phyloP scores from a whole-genome alignment of 2,113 vertebrate genomes.

The Petrocephalus microphthalmus region DNA sequence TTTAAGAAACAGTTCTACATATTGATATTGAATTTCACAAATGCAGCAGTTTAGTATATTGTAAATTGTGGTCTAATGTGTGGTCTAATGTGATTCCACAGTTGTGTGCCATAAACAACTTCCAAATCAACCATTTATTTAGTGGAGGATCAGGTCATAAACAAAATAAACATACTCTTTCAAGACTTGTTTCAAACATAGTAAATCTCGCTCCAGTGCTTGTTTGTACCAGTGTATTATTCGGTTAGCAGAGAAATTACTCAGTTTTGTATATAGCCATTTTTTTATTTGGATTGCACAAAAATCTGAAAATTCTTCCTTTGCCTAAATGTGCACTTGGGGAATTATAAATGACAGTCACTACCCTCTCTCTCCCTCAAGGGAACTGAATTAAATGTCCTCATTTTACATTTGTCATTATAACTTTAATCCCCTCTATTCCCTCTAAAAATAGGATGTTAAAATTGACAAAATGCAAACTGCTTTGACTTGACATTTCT shows the following conservation, averaged over 20 bases:
- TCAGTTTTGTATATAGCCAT: not conserved
- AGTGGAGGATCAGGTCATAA: not conserved
- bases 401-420: constrained; percentile 51
- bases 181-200: not conserved
- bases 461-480: constrained; percentile 55
- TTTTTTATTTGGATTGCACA: not conserved
- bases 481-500: constrained; percentile 53
- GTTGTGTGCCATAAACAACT: not conserved
- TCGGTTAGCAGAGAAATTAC: not conserved
- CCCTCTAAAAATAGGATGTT: constrained; percentile 54
- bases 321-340: constrained; percentile 19
- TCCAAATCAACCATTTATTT: not conserved
- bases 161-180: not conserved
- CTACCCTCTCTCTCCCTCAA: not conserved
- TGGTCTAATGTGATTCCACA: not conserved
- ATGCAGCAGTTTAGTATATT: not conserved
- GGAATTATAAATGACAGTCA: constrained; percentile 14
- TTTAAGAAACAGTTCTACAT: not conserved
- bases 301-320: not conserved
- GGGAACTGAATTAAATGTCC: constrained; percentile 34
- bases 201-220: not conserved
- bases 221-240: not conserved
- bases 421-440: constrained; percentile 54
- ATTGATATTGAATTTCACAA: not conserved
- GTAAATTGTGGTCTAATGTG: not conserved